These are phyloP conservation scores for Myotis pilosus DNA, from an alignment of 2,797 vertebrate genomes.

Conservation along the genomic window DNA sequence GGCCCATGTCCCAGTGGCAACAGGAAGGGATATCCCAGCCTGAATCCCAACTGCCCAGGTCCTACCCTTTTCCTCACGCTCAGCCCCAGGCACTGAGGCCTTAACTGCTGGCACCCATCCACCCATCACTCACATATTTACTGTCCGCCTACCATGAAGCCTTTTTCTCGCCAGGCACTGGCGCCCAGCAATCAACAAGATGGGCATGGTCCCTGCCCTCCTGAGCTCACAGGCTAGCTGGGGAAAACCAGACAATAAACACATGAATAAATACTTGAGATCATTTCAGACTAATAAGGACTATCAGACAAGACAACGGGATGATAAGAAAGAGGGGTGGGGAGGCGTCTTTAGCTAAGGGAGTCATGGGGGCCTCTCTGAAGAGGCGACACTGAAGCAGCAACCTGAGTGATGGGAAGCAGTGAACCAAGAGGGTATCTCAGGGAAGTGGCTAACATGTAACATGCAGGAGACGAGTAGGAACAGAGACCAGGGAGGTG, in stretches of 20 bases:
- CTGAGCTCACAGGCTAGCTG: background rate
- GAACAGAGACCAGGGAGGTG: background rate
- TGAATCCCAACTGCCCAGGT: too few relatives aligned
- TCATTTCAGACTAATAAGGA: background rate
- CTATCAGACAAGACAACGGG: background rate
- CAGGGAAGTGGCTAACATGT: background rate
- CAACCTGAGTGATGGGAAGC: background rate
- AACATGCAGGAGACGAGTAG: background rate
- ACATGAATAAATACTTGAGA: background rate
- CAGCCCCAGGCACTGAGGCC: background rate
- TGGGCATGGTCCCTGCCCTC: background rate
- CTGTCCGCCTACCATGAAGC: background rate
- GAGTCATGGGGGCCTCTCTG: background rate
- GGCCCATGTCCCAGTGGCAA: background rate
- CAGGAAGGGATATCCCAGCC: background rate
- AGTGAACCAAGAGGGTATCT: background rate
- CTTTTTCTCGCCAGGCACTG: background rate
- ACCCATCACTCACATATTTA: background rate
- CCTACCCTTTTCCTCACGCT: background rate
- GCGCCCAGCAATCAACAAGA: background rate
- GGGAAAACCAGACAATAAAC: background rate
- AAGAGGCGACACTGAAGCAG: background rate
- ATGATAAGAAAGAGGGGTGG: background rate
- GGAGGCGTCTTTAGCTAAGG: background rate
- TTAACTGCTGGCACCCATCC: background rate